Evolutionary conservation across 2,888 invertebrate genomes (phyloP).

Genomic region (Charanyca ferruginea): DNA sequence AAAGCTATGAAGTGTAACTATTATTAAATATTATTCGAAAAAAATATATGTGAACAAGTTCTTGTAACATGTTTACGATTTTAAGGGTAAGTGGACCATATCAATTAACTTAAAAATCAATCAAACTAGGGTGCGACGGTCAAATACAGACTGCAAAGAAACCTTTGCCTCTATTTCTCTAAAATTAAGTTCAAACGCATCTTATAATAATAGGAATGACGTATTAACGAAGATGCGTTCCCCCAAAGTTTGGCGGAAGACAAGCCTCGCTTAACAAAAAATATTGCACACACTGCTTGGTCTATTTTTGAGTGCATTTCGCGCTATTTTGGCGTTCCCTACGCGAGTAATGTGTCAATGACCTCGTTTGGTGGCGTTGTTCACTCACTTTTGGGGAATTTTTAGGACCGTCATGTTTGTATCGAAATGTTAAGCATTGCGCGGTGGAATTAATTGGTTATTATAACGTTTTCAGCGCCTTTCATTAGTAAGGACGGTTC

Average conservation of each 20-base stretch:
- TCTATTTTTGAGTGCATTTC: constrained; percentile 91
- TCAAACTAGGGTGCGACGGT: background rate
- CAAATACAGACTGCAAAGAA: constrained; percentile 11
- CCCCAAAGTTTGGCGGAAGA: constrained; percentile 78
- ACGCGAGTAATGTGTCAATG: constrained; percentile 88
- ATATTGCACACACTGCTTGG: constrained; percentile 89
- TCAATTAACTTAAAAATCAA: background rate
- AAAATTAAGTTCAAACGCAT: constrained; percentile 30
- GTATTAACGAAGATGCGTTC: constrained; percentile 52
- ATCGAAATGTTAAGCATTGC: constrained; percentile 68
- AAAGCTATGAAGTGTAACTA: too few relatives aligned
- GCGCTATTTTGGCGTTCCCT: constrained; percentile 91
- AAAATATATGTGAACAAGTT: too few relatives aligned
- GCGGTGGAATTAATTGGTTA: constrained; percentile 58
- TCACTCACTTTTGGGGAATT: constrained; percentile 89
- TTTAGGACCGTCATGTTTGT: constrained; percentile 82
- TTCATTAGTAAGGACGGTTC: background rate
- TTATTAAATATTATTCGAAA: too few relatives aligned
- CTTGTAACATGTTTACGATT: too few relatives aligned
- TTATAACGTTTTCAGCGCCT: constrained; percentile 10
- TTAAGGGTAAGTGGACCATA: too few relatives aligned
- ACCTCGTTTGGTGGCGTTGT: constrained; percentile 89
- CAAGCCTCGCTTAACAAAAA: constrained; percentile 82
- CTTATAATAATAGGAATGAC: constrained; percentile 44
- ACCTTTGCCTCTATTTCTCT: constrained; percentile 14